These are phyloP conservation scores for Drosophila sulfurigaster DNA, from an alignment of 1,140 invertebrate species.

Conservation along the genomic window DNA sequence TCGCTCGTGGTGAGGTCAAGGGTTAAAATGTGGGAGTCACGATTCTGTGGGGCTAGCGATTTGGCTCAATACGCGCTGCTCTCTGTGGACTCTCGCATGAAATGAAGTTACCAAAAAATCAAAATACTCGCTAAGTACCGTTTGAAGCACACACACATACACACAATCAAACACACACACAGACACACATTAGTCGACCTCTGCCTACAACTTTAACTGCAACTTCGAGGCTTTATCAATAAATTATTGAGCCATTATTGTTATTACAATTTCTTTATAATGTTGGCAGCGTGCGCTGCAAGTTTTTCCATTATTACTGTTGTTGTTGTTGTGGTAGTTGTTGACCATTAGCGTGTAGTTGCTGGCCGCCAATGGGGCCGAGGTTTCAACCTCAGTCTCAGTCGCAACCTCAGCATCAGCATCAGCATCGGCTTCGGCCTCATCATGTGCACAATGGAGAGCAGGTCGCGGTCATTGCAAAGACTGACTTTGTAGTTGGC, in stretches of 20 bases:
- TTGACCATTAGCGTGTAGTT: constrained; percentile 80
- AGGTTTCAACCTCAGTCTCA: constrained; percentile 61
- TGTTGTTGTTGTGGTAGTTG: constrained; percentile 55
- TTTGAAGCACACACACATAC: constrained; percentile 63
- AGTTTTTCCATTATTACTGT: constrained; percentile 51
- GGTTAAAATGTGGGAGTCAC: constrained; percentile 85
- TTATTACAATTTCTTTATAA: constrained; percentile 84
- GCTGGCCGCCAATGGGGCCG: constrained; percentile 75
- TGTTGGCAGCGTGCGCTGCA: constrained; percentile 76
- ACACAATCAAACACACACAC: constrained; percentile 14
- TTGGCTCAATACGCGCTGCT: constrained; percentile 67
- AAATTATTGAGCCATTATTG: constrained; percentile 84
- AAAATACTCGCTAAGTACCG: constrained; percentile 77
- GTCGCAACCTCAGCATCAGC: constrained; percentile 40
- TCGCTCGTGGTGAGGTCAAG: constrained; percentile 81
- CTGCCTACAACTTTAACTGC: constrained; percentile 58
- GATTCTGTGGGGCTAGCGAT: constrained; percentile 72
- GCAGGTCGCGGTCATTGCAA: constrained; percentile 68
- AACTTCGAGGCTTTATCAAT: constrained; percentile 73
- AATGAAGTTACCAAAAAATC: constrained; percentile 81
- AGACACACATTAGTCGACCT: constrained; percentile 45
- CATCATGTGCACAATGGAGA: constrained; percentile 83
- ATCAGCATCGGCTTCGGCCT: constrained; percentile 44
- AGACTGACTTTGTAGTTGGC: constrained; percentile 55
- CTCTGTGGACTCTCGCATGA: constrained; percentile 57